Conservation (phyloP, 2,113 vertebrate species). For the Ivindomyrus marchei region DNA sequence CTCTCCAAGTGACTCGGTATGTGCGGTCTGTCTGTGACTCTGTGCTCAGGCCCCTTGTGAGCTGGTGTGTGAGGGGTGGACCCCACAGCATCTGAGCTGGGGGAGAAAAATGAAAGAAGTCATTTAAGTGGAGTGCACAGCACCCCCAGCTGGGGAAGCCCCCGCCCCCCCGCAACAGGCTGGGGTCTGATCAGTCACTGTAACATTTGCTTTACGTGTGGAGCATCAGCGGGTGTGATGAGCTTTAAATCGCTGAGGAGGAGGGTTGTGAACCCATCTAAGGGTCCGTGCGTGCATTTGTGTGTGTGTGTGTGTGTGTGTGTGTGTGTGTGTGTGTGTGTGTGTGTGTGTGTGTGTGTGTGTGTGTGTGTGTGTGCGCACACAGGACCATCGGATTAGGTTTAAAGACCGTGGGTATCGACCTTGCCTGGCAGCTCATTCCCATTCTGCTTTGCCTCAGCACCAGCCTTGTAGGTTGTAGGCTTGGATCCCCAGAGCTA, state of each 20-base stretch:
- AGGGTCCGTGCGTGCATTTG: slow-evolving; percentile 51
- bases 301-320: background rate
- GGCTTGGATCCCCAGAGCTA: background rate
- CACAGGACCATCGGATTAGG: background rate
- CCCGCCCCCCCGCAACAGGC: background rate
- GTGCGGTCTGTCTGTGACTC: background rate
- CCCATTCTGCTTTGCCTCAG: background rate
- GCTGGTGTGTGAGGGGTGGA: slow-evolving; percentile 19
- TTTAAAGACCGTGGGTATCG: too few relatives aligned
- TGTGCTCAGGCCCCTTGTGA: background rate
- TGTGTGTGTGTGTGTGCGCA: background rate
- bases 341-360: too few relatives aligned
- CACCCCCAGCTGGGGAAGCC: background rate
- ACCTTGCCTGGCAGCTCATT: background rate
- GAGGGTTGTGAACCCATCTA: slow-evolving; percentile 65
- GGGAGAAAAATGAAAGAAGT: background rate
- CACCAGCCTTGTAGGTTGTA: background rate
- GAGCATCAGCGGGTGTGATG: slow-evolving; percentile 4
- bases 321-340: background rate
- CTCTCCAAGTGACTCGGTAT: background rate
- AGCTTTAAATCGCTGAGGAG: slow-evolving; percentile 65
- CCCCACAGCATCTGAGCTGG: background rate
- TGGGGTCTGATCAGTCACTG: background rate
- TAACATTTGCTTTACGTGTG: background rate
- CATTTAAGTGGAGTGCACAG: background rate